Evolutionary conservation across 2,113 vertebrate genomes (phyloP).

Genomic region (Dipodomys ordii): DNA sequence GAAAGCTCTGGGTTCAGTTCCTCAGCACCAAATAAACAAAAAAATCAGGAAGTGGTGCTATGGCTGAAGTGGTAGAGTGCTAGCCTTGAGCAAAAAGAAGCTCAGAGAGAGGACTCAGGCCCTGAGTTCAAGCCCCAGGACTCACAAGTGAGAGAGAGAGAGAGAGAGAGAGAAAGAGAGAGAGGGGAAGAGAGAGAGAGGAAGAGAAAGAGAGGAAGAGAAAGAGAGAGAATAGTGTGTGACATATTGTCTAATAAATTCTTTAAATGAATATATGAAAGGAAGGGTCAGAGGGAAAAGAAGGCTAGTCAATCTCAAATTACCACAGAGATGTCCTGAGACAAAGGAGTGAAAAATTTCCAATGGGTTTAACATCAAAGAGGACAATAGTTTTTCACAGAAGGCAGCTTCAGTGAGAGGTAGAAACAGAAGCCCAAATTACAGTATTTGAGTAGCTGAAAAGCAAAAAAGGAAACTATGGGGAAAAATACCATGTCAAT

Average conservation of each 20-base stretch:
- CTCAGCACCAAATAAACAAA: too few species aligned
- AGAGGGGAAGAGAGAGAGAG: not conserved
- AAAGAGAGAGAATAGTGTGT: not conserved
- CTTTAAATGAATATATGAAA: conserved; percentile 5
- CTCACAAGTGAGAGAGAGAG: too few species aligned
- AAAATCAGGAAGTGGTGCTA: too few species aligned
- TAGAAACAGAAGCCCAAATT: not conserved
- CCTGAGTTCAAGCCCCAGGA: too few species aligned
- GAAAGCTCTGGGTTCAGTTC: too few species aligned
- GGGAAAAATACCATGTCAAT: not conserved
- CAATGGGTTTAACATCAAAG: not conserved
- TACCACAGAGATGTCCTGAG: conserved; percentile 15
- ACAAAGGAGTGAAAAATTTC: not conserved
- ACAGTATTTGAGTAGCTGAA: not conserved
- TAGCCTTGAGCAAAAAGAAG: too few species aligned
- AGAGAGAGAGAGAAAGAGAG: too few species aligned
- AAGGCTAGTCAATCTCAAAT: not conserved
- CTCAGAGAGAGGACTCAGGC: too few species aligned
- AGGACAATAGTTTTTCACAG: not conserved
- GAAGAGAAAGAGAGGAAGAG: too few species aligned
- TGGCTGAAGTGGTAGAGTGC: too few species aligned
- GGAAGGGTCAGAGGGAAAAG: not conserved
- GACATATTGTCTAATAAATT: conserved; percentile 7
- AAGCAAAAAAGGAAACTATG: not conserved
- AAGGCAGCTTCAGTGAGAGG: not conserved